A percentile compares a stretch with the other conserved stretches of the same genome.
Evolutionary conservation across 2,797 vertebrate species (phyloP).

Genomic region (Falco biarmicus): DNA sequence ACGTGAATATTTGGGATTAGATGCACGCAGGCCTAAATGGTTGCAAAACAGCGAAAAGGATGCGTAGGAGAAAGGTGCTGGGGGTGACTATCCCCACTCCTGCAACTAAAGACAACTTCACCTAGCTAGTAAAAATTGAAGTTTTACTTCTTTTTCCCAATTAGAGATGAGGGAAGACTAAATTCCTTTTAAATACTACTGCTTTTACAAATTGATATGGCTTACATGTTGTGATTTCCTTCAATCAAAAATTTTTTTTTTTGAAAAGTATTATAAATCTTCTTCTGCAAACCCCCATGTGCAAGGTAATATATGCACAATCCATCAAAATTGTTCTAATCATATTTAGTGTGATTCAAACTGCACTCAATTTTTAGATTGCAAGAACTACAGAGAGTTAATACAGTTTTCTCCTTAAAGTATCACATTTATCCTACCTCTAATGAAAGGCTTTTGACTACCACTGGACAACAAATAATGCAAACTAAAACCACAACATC

Average conservation of each 20-base stretch:
- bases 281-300: not conserved
- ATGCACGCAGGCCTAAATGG: not conserved
- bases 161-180: not conserved
- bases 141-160: not conserved
- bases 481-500: not conserved
- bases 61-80: not conserved
- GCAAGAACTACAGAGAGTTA: not conserved
- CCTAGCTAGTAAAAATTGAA: not conserved
- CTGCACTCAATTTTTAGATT: not conserved
- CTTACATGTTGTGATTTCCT: not conserved
- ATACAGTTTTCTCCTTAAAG: not conserved
- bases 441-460: not conserved
- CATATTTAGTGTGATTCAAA: not conserved
- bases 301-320: not conserved
- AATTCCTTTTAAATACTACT: not conserved
- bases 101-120: not conserved
- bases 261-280: not conserved
- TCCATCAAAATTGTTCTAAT: not conserved
- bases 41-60: not conserved
- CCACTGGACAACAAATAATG: not conserved
- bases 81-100: not conserved
- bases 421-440: not conserved
- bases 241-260: not conserved
- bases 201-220: conserved; percentile 3
- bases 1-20: not conserved